Percentiles rank a stretch among this genome's conserved stretches.
Evolutionary conservation across 2,113 vertebrate genomes (phyloP).

Genomic region (Chaetura pelagica): DNA sequence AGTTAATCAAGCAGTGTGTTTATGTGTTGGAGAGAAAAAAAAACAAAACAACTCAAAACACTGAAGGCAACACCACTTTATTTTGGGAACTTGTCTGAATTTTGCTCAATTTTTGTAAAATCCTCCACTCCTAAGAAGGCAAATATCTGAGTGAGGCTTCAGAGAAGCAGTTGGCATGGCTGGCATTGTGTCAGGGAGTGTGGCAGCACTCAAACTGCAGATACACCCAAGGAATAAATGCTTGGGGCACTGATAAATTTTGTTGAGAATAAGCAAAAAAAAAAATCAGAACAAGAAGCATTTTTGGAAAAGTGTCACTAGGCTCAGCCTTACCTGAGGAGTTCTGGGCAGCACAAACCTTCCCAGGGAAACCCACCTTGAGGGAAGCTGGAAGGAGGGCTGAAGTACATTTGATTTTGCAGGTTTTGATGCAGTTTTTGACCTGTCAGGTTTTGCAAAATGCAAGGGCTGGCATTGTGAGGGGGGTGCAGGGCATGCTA

Average conservation of each 20-base stretch:
- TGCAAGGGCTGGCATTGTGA: not conserved
- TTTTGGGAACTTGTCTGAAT: not conserved
- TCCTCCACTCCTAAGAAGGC: not conserved
- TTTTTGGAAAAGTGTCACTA: not conserved
- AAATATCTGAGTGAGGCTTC: too few species aligned
- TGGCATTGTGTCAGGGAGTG: not conserved
- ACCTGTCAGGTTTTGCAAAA: fast-evolving
- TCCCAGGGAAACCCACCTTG: not conserved
- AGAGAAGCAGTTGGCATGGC: not conserved
- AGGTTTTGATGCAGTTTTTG: not conserved
- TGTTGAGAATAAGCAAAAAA: not conserved
- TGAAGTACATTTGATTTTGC: not conserved
- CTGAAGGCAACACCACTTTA: not conserved
- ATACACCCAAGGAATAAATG: too few species aligned
- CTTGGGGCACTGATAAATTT: not conserved
- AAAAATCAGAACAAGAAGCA: not conserved
- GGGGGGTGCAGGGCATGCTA: not conserved
- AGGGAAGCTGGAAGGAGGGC: not conserved
- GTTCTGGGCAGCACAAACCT: not conserved
- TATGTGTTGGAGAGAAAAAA: not conserved
- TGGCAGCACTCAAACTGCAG: not conserved
- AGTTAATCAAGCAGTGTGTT: fast-evolving
- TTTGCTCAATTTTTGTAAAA: not conserved
- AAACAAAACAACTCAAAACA: not conserved
- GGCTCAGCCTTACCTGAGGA: not conserved